A percentile compares a stretch with the other conserved stretches of the same genome.
Evolutionary conservation across 2,888 invertebrate genomes (phyloP).

Genomic region (Alsophila aescularia): DNA sequence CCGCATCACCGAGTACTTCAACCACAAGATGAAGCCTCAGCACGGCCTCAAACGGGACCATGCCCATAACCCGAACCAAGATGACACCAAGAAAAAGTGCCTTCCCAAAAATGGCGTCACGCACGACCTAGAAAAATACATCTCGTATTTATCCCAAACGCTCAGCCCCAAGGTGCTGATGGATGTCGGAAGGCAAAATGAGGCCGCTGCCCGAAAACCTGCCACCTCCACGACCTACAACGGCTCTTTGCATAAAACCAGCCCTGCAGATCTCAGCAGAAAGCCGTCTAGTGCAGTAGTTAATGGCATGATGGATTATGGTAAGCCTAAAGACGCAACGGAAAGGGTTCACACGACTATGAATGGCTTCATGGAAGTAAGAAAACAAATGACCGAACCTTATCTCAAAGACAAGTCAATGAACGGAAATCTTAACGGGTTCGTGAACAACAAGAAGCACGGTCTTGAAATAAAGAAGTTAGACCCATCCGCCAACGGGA

Average conservation of each 20-base stretch:
- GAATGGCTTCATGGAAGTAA: slow-evolving; percentile 72
- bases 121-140: slow-evolving; percentile 79
- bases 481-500: slow-evolving; percentile 73
- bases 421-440: slow-evolving; percentile 60
- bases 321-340: slow-evolving; percentile 58
- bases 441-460: slow-evolving; percentile 62
- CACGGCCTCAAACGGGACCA: slow-evolving; percentile 79
- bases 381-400: slow-evolving; percentile 52
- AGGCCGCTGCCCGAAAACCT: slow-evolving; percentile 49
- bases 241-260: slow-evolving; percentile 47
- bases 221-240: slow-evolving; percentile 43
- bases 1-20: slow-evolving; percentile 94
- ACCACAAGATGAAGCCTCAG: slow-evolving; percentile 91
- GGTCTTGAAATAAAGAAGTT: slow-evolving; percentile 51
- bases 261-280: slow-evolving; percentile 59
- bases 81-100: slow-evolving; percentile 76
- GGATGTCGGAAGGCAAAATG: slow-evolving; percentile 70
- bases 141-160: slow-evolving; percentile 78
- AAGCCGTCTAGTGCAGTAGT: slow-evolving; percentile 45
- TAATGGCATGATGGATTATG: slow-evolving; percentile 62
- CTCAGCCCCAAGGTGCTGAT: slow-evolving; percentile 77
- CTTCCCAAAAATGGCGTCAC: slow-evolving; percentile 76
- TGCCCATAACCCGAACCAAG: slow-evolving; percentile 46
- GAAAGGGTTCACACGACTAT: slow-evolving; percentile 60
- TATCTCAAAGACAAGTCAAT: slow-evolving; percentile 57